Percentiles rank a stretch among this genome's conserved stretches.
These are phyloP conservation scores for Megaptera novaeangliae DNA, from an alignment of 2,113 vertebrate species.

Conservation along the genomic window DNA sequence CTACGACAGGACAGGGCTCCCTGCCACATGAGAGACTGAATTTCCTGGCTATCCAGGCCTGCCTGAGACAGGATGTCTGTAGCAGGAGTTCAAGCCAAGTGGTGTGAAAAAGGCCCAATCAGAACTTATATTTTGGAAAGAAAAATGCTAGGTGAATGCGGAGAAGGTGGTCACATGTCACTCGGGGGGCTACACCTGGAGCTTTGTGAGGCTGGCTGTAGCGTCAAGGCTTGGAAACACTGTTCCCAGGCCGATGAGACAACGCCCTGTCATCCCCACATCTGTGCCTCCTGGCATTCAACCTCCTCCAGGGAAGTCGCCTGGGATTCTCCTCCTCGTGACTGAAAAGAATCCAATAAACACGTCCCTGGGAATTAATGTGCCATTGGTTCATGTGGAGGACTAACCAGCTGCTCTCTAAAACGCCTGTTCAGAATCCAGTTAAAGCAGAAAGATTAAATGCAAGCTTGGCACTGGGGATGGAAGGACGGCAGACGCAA, in stretches of 20 bases:
- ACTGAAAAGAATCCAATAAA: not conserved
- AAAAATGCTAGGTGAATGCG: not conserved
- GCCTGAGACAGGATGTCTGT: not conserved
- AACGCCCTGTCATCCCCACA: not conserved
- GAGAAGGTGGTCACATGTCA: not conserved
- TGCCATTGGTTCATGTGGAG: not conserved
- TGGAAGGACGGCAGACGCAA: not conserved
- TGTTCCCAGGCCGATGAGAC: not conserved
- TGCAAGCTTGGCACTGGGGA: not conserved
- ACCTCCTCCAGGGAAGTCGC: not conserved
- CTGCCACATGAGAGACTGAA: not conserved
- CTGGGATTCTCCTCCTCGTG: not conserved
- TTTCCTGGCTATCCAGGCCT: not conserved
- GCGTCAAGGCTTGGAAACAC: not conserved
- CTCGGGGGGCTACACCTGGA: fast-evolving
- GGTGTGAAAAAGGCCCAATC: not conserved
- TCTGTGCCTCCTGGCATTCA: not conserved
- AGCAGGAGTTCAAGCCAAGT: not conserved
- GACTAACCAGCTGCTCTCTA: not conserved
- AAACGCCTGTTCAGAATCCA: not conserved
- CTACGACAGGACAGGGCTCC: not conserved
- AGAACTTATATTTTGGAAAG: not conserved
- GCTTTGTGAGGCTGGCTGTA: not conserved
- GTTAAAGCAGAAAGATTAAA: not conserved
- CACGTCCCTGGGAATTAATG: not conserved